Base-by-base conservation (phyloP, 2,113 vertebrate genomes). In the Pitta sordida region DNA sequence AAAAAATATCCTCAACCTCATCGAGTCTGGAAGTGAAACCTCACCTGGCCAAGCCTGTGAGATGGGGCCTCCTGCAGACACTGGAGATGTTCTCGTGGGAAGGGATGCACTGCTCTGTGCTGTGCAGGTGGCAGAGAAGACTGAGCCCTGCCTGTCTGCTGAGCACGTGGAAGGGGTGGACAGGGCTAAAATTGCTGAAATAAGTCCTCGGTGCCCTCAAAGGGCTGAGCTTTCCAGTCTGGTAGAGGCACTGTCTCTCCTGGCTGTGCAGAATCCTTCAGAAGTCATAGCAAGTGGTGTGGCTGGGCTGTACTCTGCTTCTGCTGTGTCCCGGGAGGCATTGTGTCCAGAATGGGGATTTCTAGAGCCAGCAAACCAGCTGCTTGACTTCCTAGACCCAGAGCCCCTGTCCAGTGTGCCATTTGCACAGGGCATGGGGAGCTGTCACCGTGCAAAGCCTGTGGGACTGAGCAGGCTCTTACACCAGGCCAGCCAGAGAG, bases 201-300 rank as follows among this genome's bases (percentile, higher is more conserved):
- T 1, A 3, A 81, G 19, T 1, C 58, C 41, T 73, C 44, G 0
- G 2, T 1, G 23, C 9, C 1, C 53, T 8, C 14, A 11, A 1
- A 23, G 15, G 16, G n/a, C 39, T 46, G 43, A 55, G 78, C 27
- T 69, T 11, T 1, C 8, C 5, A 11, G 1, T 5, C 23, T 27
- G 63, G 11, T 16, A 1, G 46, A 83, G 36, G 14, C 55, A 6
- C 9, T 27, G 19, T 6, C 34, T 15, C 22, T 30, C 0, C 44
- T 70, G 49, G 16, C 10, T 6, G 5, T 1, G 2, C 84, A 62
- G 81, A 20, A n/a, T 17, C 44, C 49, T 43, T 19, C 2, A 2
- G 64, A 51, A 55, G 27, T 0, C 1, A 0, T 1, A 9, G 53
- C 29, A 12, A 36, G 24, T 27, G 10, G 1, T 14, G 17, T 29